These are phyloP conservation scores for Pseudonaja textilis DNA, from an alignment of 2,113 vertebrate genomes.

Conservation along the genomic window DNA sequence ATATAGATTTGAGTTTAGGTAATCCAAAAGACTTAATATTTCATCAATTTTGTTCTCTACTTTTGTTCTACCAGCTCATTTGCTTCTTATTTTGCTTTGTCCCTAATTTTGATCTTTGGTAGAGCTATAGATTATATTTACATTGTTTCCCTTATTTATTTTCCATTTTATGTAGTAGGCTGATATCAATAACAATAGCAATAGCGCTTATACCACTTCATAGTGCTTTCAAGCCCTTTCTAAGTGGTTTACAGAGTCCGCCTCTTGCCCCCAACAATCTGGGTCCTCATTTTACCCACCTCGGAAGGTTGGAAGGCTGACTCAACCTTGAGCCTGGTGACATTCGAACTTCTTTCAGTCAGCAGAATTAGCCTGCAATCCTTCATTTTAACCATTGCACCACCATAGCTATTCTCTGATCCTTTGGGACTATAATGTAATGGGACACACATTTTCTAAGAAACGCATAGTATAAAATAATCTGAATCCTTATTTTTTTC, in stretches of 20 bases:
- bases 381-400: not conserved
- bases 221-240: not conserved
- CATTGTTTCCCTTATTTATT: not conserved
- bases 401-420: not conserved
- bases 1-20: not conserved
- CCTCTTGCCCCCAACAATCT: not conserved
- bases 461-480: rapidly evolving
- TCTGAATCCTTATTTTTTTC: constrained; percentile 24
- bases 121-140: not conserved
- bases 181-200: not conserved
- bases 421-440: not conserved
- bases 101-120: not conserved
- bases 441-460: not conserved
- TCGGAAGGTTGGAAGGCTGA: not conserved
- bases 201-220: not conserved
- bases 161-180: not conserved
- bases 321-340: not conserved
- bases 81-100: not conserved
- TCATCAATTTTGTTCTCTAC: not conserved
- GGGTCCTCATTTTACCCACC: not conserved
- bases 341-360: not conserved
- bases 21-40: not conserved
- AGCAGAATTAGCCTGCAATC: not conserved
- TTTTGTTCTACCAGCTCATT: not conserved
- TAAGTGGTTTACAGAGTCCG: not conserved